Base-by-base conservation (phyloP, 2,797 vertebrate species). In the Clarias platycephalus region DNA sequence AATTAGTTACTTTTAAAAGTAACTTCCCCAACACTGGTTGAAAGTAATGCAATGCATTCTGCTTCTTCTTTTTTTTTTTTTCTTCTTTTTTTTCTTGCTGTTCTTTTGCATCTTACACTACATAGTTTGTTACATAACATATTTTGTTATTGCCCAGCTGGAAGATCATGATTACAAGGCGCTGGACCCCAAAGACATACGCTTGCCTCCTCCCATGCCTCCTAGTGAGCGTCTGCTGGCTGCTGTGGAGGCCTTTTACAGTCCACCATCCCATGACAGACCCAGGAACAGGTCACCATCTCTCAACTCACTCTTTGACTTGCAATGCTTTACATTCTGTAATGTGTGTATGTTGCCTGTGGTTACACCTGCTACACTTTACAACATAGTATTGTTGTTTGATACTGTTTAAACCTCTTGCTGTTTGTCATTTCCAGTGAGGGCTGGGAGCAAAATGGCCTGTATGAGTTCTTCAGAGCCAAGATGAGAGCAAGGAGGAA, bases 371-470 rank as follows among this genome's bases (percentile, higher is more conserved):
- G n/a, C 44, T 18, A 20, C n/a, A 74, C n/a, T 16, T 60, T 34
- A 34, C 55, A 34, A 0, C 28, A 58, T 24, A 20, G 20, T 24
- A 77, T 37, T 63, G 60, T 2, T 44, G 53, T 34, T 26, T 10
- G n/a, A 1, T 16, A 79, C 57, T 44, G 18, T 58, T 6, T 58
- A 26, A 80, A 64, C 0, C 37, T 31, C 3, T 80, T 64, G 28
- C 34, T 60, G 34, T 78, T 18, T 75, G 15, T 57, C 2, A 28
- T 58, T 70, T 88, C 28, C 92, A 99, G 98, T 82, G 98, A 99
- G 93, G 98, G 98, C 88, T 99, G 98, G 98, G 98, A 99, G 91
- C 98, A 99, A 94, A 99, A 99, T 0, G 98, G 98, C 13, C 95
- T 99, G 26, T 99, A 99, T 0, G 98, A 99, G 89, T 99, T 99